Base-by-base conservation (phyloP, 2,888 invertebrate genomes). In the Cephus nigrinus region DNA sequence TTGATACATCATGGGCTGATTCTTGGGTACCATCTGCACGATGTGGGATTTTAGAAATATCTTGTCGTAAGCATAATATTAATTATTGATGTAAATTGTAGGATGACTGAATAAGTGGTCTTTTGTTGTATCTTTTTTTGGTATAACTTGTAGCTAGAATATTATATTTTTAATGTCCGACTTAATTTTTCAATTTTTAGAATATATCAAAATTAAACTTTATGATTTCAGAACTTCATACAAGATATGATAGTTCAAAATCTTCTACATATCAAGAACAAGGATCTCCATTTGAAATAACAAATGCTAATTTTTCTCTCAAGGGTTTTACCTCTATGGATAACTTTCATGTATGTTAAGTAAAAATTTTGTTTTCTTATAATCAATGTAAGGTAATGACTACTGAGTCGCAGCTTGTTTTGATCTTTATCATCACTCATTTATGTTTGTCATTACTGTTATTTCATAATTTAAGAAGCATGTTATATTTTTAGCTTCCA, bases 261-360 rank as follows among this genome's bases (percentile, higher is more conserved):
- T 96, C 96, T 0, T 93, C 93, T n/a, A 94, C 94, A 12, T 96
- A 95, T 90, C 90, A 92, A 81, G 91, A 91, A 75, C 94, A 95
- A 91, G 95, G 95, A 36, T 93, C 93, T 15, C 86, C 90, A 1
- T 94, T 94, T 88, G 90, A 91, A 35, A 93, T 94, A 79, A 91
- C 92, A 79, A 93, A 94, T 85, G 94, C 94, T 73, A 92, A 92
- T 74, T 94, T 94, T 73, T 94, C 93, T 82, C 92, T 95, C 82
- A 92, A 92, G 69, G 96, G 96, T 78, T 95, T 94, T 89, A 93
- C 95, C 79, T 95, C 95, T 23, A 93, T 93, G 33, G 96, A 96
- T 87, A 92, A 92, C 75, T 93, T 95, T 79, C 92, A 93, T 76
- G 94, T 95, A 89, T 92, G 93, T 86, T 75, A 72, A 73, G 69